A percentile compares a stretch with the other conserved stretches of the same genome.
Evolutionary conservation across 1,140 invertebrate genomes (phyloP).

Genomic region (Pinna nobilis): DNA sequence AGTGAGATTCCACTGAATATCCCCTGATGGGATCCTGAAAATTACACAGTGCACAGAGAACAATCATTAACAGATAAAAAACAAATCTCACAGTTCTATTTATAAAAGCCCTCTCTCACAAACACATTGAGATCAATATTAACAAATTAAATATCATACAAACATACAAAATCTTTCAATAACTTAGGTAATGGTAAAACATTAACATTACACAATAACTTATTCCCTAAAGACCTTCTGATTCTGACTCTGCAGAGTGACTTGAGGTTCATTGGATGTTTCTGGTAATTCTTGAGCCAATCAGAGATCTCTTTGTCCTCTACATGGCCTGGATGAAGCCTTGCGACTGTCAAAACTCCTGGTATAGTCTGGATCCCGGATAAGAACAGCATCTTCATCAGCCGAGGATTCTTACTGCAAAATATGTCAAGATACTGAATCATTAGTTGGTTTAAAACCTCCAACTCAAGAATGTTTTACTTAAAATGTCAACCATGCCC

Average conservation of each 20-base stretch:
- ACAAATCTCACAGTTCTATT: too few species aligned
- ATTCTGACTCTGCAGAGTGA: slow-evolving; percentile 45
- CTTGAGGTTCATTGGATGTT: slow-evolving; percentile 45
- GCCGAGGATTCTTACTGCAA: slow-evolving; percentile 38
- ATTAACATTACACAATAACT: slow-evolving; percentile 39
- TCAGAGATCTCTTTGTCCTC: slow-evolving; percentile 40
- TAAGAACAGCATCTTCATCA: slow-evolving; percentile 49
- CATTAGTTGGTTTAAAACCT: background rate
- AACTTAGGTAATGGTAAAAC: slow-evolving; percentile 35
- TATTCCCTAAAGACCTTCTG: slow-evolving; percentile 47
- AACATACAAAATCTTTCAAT: slow-evolving; percentile 44
- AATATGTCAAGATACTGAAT: background rate
- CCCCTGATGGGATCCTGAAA: slow-evolving; percentile 44
- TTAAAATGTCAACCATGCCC: too few species aligned
- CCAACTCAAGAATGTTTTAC: too few species aligned
- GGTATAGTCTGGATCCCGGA: slow-evolving; percentile 53
- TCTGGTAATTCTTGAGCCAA: slow-evolving; percentile 49
- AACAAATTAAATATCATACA: slow-evolving; percentile 14
- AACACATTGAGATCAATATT: background rate
- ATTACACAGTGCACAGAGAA: slow-evolving; percentile 54
- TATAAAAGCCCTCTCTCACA: too few species aligned
- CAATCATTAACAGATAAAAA: too few species aligned
- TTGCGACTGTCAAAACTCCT: slow-evolving; percentile 40
- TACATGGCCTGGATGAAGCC: slow-evolving; percentile 41
- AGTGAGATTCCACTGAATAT: too few species aligned